Conservation (phyloP, 2,113 vertebrate genomes). For the Lutjanus erythropterus region DNA sequence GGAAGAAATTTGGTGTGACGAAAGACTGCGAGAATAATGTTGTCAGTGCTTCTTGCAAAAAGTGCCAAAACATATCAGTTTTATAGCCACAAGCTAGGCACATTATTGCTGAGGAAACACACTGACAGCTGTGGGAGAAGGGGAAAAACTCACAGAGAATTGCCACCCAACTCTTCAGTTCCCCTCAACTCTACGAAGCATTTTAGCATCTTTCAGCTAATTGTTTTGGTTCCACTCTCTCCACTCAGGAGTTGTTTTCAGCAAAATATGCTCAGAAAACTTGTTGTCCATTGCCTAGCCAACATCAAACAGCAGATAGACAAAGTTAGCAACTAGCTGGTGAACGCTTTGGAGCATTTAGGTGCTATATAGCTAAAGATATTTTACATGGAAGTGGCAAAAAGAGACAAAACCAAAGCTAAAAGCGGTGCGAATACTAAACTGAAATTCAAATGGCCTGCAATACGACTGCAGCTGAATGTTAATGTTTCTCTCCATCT, state of each 20-base stretch:
- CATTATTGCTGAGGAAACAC: too few relatives aligned
- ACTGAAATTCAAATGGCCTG: too few relatives aligned
- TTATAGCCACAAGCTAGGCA: too few relatives aligned
- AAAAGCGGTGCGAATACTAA: neutral
- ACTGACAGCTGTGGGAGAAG: too few relatives aligned
- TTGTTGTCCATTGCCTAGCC: neutral
- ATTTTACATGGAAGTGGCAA: neutral
- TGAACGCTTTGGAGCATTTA: too few relatives aligned
- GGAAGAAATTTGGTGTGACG: too few relatives aligned
- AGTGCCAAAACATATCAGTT: too few relatives aligned
- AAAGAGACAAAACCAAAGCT: neutral
- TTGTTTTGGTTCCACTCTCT: neutral
- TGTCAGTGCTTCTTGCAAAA: too few relatives aligned
- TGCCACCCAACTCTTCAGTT: neutral
- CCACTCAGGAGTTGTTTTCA: neutral
- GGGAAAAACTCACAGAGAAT: too few relatives aligned
- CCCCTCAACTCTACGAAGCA: neutral
- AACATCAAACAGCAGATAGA: neutral
- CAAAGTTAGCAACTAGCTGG: too few relatives aligned
- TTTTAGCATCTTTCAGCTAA: neutral
- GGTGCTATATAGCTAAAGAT: neutral
- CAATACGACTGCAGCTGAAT: neutral
- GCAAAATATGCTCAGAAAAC: neutral
- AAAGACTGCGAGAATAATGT: too few relatives aligned
- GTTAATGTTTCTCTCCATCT: neutral